Evolutionary conservation across 2,113 vertebrate genomes (phyloP), one percentile per base, ranked within the genome.

Genomic region (Neofelis nebulosa): DNA sequence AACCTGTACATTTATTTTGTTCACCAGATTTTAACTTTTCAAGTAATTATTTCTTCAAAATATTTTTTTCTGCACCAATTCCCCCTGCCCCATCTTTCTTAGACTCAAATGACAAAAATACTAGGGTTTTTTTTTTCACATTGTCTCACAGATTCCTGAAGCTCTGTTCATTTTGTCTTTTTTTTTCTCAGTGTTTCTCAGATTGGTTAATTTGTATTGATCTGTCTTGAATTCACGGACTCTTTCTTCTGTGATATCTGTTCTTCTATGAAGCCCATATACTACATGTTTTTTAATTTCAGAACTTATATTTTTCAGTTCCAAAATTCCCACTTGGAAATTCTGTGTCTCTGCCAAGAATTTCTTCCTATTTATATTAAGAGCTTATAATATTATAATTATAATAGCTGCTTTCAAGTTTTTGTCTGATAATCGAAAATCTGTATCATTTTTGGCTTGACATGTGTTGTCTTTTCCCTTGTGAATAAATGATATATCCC

Each of bases 221-320:
- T 50, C 18, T 76, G 55, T 68, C 92, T 96, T 87, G 66, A 87
- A 55, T 55, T 66, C 78, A 66, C 5, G 7, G 5, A 74, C 48
- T 71, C 55, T 69, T 85, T 91, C 15, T 76, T 78, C 36, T 69
- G 18, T 61, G 33, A 94, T 86, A 87, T 81, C 18, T 25, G 19
- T 82, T 87, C 41, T 91, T 15, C n/a, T 63, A 45, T 55, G 38
- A 82, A 65, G 33, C 15, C 33, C 36, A 89, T 55, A 7, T 33
- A 29, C 78, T 89, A 84, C 2, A 41, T 50, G 82, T 52, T 83
- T 91, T 93, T 80, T 3, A 38, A 29, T 84, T 79, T 96, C 52
- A 79, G 55, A 82, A 96, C 68, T 85, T 69, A 23, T 76, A 31
- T 25, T 89, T 92, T 81, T 82, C 52, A 19, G 3, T 96, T 96